Conservation (phyloP, 2,888 invertebrate genomes). For the Eupithecia centaureata region DNA sequence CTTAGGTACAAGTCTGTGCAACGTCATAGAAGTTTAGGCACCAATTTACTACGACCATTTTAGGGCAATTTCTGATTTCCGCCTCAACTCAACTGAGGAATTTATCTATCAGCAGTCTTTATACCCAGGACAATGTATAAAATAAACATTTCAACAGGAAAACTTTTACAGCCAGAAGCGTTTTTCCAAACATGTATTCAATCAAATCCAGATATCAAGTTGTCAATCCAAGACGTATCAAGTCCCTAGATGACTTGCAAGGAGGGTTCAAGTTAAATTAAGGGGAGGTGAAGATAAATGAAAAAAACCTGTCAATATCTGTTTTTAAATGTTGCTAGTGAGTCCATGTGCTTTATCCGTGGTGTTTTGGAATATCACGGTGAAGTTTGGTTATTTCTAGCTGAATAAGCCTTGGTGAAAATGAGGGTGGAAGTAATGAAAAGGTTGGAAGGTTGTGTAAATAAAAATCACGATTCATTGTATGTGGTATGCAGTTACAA, state of each 20-base stretch:
- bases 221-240: constrained; percentile 66
- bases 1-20: constrained; percentile 1
- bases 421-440: constrained; percentile 3
- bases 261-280: constrained; percentile 70
- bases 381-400: constrained; percentile 33
- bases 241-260: constrained; percentile 67
- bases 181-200: constrained; percentile 11
- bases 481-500: neutral
- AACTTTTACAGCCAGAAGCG: neutral
- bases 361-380: constrained; percentile 56
- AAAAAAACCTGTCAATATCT: constrained; percentile 70
- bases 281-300: constrained; percentile 73
- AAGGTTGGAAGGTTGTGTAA: constrained; percentile 2
- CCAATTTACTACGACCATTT: neutral
- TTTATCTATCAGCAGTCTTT: neutral
- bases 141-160: neutral
- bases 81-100: neutral
- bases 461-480: constrained; percentile 9
- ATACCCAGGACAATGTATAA: neutral
- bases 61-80: neutral
- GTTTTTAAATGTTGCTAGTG: constrained; percentile 71
- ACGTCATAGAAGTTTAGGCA: neutral
- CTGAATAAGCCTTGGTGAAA: neutral
- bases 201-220: constrained; percentile 57
- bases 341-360: constrained; percentile 64